A percentile compares a stretch with the other conserved stretches of the same genome.
These are phyloP conservation scores for Dynastes grantii DNA, from an alignment of 2,888 invertebrate species.

Conservation along the genomic window DNA sequence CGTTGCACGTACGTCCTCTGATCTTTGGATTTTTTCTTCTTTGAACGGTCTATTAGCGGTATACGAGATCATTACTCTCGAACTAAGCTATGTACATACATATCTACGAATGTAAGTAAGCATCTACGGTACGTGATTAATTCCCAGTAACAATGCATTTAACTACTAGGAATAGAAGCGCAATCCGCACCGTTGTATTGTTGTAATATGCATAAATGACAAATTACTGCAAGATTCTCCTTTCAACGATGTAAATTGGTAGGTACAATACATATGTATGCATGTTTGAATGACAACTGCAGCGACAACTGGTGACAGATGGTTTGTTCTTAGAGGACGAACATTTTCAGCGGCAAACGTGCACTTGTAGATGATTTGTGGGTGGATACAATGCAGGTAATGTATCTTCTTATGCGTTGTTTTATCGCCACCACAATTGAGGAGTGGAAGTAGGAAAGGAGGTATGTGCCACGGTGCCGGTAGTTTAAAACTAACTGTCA, in stretches of 20 bases:
- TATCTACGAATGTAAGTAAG: slow-evolving; percentile 2
- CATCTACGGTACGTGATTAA: slow-evolving; percentile 9
- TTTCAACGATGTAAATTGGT: not conserved
- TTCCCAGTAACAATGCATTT: slow-evolving; percentile 27
- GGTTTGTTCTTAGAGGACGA: too few species aligned
- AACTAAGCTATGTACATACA: slow-evolving; percentile 7
- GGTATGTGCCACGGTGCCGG: too few species aligned
- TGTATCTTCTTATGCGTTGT: too few species aligned
- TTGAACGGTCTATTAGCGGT: slow-evolving; percentile 9
- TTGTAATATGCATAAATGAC: slow-evolving; percentile 26
- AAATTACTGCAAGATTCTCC: slow-evolving; percentile 12
- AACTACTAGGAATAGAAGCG: slow-evolving; percentile 15
- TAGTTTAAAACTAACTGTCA: too few species aligned
- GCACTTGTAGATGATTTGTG: too few species aligned
- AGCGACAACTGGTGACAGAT: too few species aligned
- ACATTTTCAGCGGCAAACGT: too few species aligned
- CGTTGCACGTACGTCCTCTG: not conserved
- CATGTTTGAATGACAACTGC: slow-evolving; percentile 1
- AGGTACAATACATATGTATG: not conserved
- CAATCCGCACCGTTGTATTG: not conserved
- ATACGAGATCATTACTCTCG: slow-evolving; percentile 18
- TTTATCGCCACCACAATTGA: too few species aligned
- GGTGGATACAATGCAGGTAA: too few species aligned
- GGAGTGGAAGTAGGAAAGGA: too few species aligned
- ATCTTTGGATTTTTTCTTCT: slow-evolving; percentile 9